phyloP scores from a whole-genome alignment of 2,113 vertebrate genomes.

The Larimichthys polyactis region DNA sequence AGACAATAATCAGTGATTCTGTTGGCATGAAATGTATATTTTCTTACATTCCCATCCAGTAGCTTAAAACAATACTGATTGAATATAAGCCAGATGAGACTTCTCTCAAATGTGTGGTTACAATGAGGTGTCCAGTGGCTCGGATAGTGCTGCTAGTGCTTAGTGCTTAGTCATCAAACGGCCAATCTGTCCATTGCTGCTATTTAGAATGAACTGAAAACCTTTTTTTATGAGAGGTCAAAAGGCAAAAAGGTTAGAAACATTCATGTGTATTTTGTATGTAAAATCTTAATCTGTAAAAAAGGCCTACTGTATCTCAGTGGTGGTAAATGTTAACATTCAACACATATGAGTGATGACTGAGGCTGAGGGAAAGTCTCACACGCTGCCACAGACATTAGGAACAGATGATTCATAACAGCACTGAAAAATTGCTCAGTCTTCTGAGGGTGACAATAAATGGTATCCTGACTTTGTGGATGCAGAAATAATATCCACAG shows the following conservation, averaged over 20 bases:
- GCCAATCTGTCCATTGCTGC: neutral
- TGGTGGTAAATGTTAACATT: neutral
- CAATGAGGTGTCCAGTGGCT: neutral
- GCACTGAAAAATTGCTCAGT: constrained; percentile 8
- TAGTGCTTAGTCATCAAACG: neutral
- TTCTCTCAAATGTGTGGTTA: neutral
- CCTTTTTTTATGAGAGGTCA: neutral
- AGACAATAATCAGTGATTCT: neutral
- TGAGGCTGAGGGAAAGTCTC: constrained; percentile 12
- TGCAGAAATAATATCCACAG: constrained; percentile 41
- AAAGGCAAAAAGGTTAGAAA: too few species aligned
- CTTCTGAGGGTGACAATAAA: constrained; percentile 37
- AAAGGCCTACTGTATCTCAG: too few species aligned
- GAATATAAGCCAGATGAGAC: neutral
- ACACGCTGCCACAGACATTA: constrained; percentile 4
- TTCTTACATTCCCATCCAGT: constrained; percentile 8
- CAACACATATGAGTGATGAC: neutral
- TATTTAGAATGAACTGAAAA: constrained; percentile 21
- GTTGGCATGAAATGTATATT: neutral
- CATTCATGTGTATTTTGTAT: too few species aligned
- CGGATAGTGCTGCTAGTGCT: neutral
- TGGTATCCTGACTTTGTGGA: constrained; percentile 37
- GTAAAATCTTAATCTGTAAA: too few species aligned
- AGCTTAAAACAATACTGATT: neutral
- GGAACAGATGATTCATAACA: constrained; percentile 24